phyloP scores from a whole-genome alignment of 1,140 invertebrate genomes.

The Mycetomoellerius zeteki region DNA sequence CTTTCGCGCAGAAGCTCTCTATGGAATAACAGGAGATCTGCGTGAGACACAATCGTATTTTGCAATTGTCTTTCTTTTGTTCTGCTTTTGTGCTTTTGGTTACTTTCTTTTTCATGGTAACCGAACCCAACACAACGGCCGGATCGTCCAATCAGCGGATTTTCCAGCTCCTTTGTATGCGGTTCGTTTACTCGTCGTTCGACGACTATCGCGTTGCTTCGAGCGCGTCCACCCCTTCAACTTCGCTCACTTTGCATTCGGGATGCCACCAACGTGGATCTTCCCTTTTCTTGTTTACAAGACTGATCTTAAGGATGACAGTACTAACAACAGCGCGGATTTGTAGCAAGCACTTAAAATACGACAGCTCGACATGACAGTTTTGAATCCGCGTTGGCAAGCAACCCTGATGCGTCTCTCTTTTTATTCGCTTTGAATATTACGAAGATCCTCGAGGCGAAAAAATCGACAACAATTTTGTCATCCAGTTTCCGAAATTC shows the following conservation, averaged over 20 bases:
- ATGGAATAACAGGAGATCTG: conserved; percentile 78
- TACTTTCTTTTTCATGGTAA: neutral
- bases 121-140: conserved; percentile 55
- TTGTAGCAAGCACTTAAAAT: conserved; percentile 14
- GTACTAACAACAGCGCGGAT: neutral
- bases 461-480: conserved; percentile 25
- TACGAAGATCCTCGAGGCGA: conserved; percentile 6
- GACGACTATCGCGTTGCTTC: conserved; percentile 32
- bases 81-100: conserved; percentile 23
- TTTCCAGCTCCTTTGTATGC: conserved; percentile 26
- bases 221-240: conserved; percentile 78
- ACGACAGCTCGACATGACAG: neutral
- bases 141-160: conserved; percentile 52
- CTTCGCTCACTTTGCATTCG: conserved; percentile 54
- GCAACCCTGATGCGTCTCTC: conserved; percentile 19
- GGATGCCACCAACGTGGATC: conserved; percentile 22
- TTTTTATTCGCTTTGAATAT: conserved; percentile 24
- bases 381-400: conserved; percentile 27
- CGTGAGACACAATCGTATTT: conserved; percentile 64
- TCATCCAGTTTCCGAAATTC: neutral
- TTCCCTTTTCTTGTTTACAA: neutral
- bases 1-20: conserved; percentile 75
- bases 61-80: conserved; percentile 8
- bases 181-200: conserved; percentile 45
- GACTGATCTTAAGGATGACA: neutral